These are phyloP conservation scores for Garrulus glandarius DNA, from an alignment of 2,797 vertebrate species.

Conservation along the genomic window DNA sequence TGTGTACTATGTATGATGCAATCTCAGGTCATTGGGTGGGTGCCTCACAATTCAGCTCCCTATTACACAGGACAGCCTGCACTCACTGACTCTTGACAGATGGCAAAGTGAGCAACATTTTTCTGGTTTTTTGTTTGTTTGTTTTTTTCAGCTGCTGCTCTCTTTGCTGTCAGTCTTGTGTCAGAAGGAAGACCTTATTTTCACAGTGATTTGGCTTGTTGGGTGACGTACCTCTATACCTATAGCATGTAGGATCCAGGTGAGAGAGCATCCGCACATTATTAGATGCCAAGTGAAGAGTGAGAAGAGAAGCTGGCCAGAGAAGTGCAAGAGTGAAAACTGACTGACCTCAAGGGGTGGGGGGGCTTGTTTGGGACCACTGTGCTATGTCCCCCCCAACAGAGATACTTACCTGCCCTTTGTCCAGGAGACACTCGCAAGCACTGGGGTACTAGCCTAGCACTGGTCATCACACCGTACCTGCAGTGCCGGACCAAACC, in stretches of 20 bases:
- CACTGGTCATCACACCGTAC: not conserved
- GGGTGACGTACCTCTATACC: not conserved
- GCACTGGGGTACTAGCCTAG: not conserved
- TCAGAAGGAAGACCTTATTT: not conserved
- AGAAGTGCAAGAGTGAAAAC: not conserved
- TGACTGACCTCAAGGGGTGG: not conserved
- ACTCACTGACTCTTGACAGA: not conserved
- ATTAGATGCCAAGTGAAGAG: not conserved
- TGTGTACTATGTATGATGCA: rapidly evolving
- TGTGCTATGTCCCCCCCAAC: rapidly evolving
- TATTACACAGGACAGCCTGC: not conserved
- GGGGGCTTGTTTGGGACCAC: not conserved
- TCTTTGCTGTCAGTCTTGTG: not conserved
- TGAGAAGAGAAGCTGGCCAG: not conserved
- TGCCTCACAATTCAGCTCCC: not conserved
- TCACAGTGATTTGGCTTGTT: not conserved
- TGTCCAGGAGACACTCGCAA: not conserved
- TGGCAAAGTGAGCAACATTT: not conserved
- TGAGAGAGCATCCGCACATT: not conserved
- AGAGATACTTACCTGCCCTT: not conserved
- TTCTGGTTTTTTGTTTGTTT: not conserved
- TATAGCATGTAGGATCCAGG: not conserved
- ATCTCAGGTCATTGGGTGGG: not conserved
- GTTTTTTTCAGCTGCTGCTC: not conserved
- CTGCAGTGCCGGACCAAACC: not conserved